phyloP scores from a whole-genome alignment of 2,797 vertebrate genomes.

The Pantherophis vulpinus region DNA sequence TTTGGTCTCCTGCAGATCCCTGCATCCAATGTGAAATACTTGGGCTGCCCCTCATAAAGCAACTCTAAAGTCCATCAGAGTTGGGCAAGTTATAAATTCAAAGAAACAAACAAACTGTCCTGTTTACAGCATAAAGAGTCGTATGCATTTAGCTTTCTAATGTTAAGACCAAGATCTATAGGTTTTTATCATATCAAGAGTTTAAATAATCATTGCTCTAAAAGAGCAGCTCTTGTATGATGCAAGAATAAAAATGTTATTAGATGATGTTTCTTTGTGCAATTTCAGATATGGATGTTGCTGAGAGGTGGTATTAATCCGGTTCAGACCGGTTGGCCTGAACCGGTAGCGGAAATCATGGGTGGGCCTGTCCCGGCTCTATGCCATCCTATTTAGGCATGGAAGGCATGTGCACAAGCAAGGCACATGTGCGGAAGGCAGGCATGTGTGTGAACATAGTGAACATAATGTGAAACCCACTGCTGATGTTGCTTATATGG shows the following conservation, averaged over 20 bases:
- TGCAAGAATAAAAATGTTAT: not conserved
- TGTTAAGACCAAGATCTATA: not conserved
- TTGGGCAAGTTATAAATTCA: not conserved
- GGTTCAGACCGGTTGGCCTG: too few relatives aligned
- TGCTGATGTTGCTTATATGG: not conserved
- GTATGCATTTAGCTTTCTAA: constrained; percentile 3
- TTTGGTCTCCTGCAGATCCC: constrained; percentile 10
- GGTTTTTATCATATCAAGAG: not conserved
- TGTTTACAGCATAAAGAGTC: not conserved
- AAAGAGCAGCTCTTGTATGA: not conserved
- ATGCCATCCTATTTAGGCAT: too few relatives aligned
- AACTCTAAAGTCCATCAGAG: not conserved
- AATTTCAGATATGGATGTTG: not conserved
- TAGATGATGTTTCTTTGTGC: not conserved
- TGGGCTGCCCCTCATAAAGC: not conserved
- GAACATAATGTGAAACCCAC: too few relatives aligned
- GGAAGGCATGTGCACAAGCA: too few relatives aligned
- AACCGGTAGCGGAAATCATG: too few relatives aligned
- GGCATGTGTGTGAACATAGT: too few relatives aligned
- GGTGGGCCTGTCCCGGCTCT: too few relatives aligned
- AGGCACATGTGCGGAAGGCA: too few relatives aligned
- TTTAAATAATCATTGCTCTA: not conserved
- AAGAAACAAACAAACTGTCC: not conserved
- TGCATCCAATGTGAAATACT: constrained; percentile 10
- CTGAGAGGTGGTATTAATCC: not conserved